phyloP scores from a whole-genome alignment of 2,888 invertebrate genomes.

The Oscheius onirici region DNA sequence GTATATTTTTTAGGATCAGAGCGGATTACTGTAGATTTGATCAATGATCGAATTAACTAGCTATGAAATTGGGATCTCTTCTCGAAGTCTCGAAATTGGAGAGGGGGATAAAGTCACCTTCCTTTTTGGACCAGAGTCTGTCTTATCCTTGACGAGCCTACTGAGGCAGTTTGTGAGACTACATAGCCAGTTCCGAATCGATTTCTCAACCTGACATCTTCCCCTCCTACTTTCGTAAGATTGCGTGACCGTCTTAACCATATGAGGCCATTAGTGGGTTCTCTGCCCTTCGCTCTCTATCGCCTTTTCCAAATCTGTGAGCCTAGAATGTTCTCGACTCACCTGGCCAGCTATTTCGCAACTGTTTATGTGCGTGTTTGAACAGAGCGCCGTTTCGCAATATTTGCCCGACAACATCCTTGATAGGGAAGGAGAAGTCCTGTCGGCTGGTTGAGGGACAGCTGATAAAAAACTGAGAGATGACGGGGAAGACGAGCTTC shows the following conservation, averaged over 20 bases:
- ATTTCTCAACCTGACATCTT: neutral
- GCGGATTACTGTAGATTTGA: too few species aligned
- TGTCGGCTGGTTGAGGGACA: neutral
- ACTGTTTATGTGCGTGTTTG: neutral
- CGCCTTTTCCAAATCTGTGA: neutral
- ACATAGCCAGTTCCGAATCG: neutral
- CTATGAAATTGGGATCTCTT: too few species aligned
- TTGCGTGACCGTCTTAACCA: neutral
- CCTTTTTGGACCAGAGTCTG: too few species aligned
- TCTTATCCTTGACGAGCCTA: too few species aligned
- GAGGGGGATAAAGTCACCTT: too few species aligned
- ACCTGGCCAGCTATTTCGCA: constrained; percentile 20
- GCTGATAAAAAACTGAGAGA: neutral
- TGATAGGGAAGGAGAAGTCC: neutral
- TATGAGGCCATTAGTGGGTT: neutral
- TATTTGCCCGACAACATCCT: constrained; percentile 9
- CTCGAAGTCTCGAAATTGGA: too few species aligned
- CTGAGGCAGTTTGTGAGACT: too few species aligned
- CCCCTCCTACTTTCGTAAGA: neutral
- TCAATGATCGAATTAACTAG: too few species aligned
- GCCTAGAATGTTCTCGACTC: neutral
- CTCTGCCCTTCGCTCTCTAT: neutral
- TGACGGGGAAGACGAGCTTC: too few species aligned
- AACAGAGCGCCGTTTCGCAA: constrained; percentile 26
- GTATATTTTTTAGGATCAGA: too few species aligned